These are phyloP conservation scores for Drosophila equinoxialis DNA, from an alignment of 1,140 invertebrate species.

Conservation along the genomic window DNA sequence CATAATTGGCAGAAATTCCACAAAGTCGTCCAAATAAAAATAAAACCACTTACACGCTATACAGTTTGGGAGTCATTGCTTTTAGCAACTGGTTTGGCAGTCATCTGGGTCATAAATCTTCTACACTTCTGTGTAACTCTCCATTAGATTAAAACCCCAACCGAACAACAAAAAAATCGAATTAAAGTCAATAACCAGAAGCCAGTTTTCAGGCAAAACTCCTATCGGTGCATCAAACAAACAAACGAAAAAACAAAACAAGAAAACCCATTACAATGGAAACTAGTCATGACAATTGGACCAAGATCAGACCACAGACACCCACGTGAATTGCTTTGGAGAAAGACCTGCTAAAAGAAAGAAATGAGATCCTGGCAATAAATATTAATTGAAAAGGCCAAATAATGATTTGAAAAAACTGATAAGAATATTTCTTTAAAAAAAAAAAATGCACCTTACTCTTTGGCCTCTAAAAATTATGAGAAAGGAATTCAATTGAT, in stretches of 20 bases:
- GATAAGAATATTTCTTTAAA: not conserved
- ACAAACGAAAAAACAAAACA: not conserved
- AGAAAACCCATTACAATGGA: not conserved
- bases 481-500: too few species aligned
- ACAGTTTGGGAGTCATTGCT: constrained; percentile 15
- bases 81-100: constrained; percentile 32
- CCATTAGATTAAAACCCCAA: constrained; percentile 4
- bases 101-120: constrained; percentile 27
- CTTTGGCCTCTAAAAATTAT: not conserved
- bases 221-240: constrained; percentile 9
- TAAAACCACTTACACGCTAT: not conserved
- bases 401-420: not conserved
- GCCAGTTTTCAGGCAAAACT: constrained; percentile 10
- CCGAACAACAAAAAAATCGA: not conserved
- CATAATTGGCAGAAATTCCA: too few species aligned
- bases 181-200: constrained; percentile 10
- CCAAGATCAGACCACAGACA: not conserved
- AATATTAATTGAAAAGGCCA: constrained; percentile 2
- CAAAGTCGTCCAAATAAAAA: constrained; percentile 25
- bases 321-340: not conserved
- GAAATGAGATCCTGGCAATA: not conserved
- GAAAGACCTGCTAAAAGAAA: not conserved
- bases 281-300: constrained; percentile 7
- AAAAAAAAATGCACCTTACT: not conserved
- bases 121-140: constrained; percentile 12